These are phyloP conservation scores for Phaethon lepturus DNA, from an alignment of 2,113 vertebrate genomes.

Conservation along the genomic window DNA sequence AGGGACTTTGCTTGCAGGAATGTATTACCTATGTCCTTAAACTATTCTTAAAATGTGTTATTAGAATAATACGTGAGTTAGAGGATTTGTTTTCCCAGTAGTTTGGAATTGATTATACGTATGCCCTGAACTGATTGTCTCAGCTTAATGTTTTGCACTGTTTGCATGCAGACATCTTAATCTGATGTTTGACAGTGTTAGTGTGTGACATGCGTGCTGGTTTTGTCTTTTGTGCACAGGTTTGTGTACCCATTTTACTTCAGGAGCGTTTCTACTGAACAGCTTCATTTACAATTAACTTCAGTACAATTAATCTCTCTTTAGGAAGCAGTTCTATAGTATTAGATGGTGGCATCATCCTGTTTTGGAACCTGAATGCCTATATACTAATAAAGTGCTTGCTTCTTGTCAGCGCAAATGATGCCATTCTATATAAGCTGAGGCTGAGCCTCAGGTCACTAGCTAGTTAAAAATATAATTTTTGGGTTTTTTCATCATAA, in stretches of 20 bases:
- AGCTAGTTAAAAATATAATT: neutral
- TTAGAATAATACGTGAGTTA: neutral
- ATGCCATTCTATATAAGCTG: neutral
- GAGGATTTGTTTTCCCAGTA: neutral
- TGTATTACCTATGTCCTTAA: neutral
- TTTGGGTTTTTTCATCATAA: neutral
- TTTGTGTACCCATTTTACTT: neutral
- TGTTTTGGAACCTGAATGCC: neutral
- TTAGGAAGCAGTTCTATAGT: neutral
- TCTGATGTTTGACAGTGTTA: slow-evolving; percentile 4
- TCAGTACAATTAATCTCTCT: neutral
- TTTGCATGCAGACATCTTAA: slow-evolving; percentile 65
- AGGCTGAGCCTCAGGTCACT: neutral
- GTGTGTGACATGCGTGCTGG: slow-evolving; percentile 54
- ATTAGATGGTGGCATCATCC: neutral
- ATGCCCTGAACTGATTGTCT: neutral
- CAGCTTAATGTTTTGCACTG: neutral
- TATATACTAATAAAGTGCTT: neutral
- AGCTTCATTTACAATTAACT: neutral
- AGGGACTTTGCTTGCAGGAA: neutral
- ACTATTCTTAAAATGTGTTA: neutral
- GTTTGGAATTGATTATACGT: neutral
- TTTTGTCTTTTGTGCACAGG: slow-evolving; percentile 23
- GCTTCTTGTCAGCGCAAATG: neutral
- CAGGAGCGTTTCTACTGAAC: neutral